These are phyloP conservation scores for Lipophrys pholis DNA, from an alignment of 2,113 vertebrate species.

Conservation along the genomic window DNA sequence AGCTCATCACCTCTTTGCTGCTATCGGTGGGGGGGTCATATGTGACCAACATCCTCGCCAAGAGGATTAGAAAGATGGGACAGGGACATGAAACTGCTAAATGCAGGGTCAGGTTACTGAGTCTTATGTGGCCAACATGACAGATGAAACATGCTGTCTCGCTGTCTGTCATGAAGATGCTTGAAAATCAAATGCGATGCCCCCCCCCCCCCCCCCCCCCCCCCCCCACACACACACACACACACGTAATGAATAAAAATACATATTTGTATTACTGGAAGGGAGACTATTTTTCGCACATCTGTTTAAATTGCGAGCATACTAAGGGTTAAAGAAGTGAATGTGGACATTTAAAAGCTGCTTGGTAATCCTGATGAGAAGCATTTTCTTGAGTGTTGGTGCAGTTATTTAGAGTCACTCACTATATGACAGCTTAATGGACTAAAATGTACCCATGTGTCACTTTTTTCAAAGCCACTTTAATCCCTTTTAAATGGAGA, in stretches of 20 bases:
- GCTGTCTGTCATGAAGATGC: too few species aligned
- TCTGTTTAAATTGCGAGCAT: conserved; percentile 45
- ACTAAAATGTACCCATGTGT: conserved; percentile 61
- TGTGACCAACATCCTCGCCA: conserved; percentile 46
- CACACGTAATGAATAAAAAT: too few species aligned
- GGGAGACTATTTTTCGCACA: conserved; percentile 44
- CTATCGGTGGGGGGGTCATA: conserved; percentile 62
- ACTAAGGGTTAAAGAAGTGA: conserved; percentile 16
- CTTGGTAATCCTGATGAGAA: conserved; percentile 58
- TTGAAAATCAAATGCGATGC: not conserved
- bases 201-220: too few species aligned
- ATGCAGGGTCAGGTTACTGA: conserved; percentile 17
- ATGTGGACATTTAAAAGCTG: conserved; percentile 47
- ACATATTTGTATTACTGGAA: conserved; percentile 27
- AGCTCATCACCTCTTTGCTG: conserved; percentile 75
- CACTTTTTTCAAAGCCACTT: conserved; percentile 55
- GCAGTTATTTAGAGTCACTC: conserved; percentile 53
- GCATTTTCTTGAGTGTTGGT: conserved; percentile 48
- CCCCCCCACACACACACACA: too few species aligned
- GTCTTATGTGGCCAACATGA: conserved; percentile 8
- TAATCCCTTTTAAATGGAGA: conserved; percentile 51
- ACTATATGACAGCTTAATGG: conserved; percentile 65
- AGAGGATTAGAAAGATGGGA: conserved; percentile 49
- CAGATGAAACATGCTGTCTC: too few species aligned
- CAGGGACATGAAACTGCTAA: conserved; percentile 27